These are phyloP conservation scores for Ranitomeya imitator DNA, from an alignment of 2,113 vertebrate genomes.

Conservation along the genomic window DNA sequence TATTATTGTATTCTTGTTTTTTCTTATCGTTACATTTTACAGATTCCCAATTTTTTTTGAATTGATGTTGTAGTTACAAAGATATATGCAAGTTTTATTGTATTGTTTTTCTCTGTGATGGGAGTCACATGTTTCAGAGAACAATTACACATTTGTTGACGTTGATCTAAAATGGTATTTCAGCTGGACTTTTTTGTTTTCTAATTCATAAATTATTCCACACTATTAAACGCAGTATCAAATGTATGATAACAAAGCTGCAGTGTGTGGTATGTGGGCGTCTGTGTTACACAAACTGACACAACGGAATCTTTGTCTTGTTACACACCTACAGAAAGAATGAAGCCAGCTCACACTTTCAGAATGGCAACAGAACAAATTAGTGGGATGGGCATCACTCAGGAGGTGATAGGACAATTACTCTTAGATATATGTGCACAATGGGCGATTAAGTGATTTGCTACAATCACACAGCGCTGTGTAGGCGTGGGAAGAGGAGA, in stretches of 20 bases:
- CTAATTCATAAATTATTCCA: conserved; percentile 1
- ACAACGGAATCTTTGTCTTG: conserved; percentile 42
- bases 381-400: conserved; percentile 45
- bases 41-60: no score
- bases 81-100: background rate
- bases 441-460: conserved; percentile 35
- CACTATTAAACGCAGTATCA: background rate
- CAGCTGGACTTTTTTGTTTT: background rate
- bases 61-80: background rate
- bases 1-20: no score
- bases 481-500: conserved; percentile 36
- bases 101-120: background rate
- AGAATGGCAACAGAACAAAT: conserved; percentile 45
- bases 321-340: conserved; percentile 44
- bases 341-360: conserved; percentile 28
- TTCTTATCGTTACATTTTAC: no score
- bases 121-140: background rate
- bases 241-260: conserved; percentile 17
- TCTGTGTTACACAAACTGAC: conserved; percentile 23
- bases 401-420: conserved; percentile 49
- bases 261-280: conserved; percentile 41
- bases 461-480: conserved; percentile 28
- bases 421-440: conserved; percentile 21
- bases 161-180: background rate
- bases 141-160: background rate